These are phyloP conservation scores for Tachyglossus aculeatus DNA, from an alignment of 2,797 vertebrate species.

Conservation along the genomic window DNA sequence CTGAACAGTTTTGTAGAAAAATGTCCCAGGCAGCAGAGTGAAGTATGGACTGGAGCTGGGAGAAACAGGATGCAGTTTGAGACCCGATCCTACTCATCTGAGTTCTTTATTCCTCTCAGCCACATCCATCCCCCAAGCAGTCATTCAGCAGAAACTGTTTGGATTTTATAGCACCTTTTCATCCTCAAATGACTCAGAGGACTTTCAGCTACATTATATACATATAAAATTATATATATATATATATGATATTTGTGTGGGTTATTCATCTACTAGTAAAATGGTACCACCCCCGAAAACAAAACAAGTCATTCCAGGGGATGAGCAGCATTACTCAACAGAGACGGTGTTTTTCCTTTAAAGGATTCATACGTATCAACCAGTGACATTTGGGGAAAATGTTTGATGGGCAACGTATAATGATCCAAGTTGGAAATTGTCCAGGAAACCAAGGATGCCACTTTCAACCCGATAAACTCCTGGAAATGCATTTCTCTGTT, in stretches of 20 bases:
- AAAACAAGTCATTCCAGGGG: no score
- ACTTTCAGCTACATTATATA: no score
- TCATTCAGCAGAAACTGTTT: background rate
- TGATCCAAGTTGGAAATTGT: background rate
- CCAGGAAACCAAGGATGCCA: background rate
- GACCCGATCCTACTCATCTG: no score
- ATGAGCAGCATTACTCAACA: no score
- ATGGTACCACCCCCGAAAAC: background rate
- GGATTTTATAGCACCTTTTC: background rate
- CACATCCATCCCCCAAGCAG: background rate
- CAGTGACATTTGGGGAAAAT: background rate
- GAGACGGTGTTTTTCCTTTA: background rate
- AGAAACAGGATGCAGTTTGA: no score
- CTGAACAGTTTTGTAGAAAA: no score
- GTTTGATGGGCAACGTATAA: background rate
- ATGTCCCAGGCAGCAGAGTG: no score
- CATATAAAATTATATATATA: no score
- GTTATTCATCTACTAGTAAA: background rate
- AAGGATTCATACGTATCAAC: background rate
- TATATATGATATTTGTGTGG: no score
- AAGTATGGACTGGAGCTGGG: no score
- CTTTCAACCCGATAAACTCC: background rate
- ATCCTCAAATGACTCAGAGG: background rate
- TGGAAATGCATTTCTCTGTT: slow-evolving; percentile 3
- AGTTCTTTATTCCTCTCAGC: background rate